These are phyloP conservation scores for Poecile atricapillus DNA, from an alignment of 2,113 vertebrate species.

Conservation along the genomic window DNA sequence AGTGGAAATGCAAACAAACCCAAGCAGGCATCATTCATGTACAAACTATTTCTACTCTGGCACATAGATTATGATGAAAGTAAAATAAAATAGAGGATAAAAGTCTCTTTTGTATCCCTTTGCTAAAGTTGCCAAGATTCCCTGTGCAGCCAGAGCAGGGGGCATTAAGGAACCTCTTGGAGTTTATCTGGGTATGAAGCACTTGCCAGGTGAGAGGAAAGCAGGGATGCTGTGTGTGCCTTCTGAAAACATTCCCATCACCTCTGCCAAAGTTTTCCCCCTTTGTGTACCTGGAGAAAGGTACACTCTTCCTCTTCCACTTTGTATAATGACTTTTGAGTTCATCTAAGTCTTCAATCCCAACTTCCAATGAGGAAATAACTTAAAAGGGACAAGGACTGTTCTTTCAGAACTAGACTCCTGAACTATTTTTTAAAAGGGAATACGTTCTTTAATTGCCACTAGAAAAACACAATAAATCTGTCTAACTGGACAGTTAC, in stretches of 20 bases:
- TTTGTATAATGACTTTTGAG: neutral
- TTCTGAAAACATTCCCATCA: neutral
- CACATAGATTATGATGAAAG: neutral
- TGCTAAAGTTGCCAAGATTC: neutral
- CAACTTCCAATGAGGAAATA: neutral
- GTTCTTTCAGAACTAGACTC: neutral
- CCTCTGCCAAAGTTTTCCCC: neutral
- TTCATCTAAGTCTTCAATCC: neutral
- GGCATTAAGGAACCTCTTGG: neutral
- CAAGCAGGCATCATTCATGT: neutral
- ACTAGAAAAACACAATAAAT: neutral
- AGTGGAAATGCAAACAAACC: neutral
- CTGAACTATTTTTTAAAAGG: neutral
- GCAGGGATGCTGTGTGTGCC: neutral
- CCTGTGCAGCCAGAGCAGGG: neutral
- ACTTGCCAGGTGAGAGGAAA: neutral
- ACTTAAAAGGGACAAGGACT: neutral
- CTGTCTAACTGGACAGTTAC: neutral
- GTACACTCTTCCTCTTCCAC: neutral
- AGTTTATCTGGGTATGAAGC: neutral
- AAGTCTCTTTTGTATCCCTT: neutral
- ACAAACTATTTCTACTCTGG: neutral
- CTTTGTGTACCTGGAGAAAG: neutral
- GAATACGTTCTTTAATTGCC: neutral
- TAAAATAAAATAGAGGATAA: neutral